Evolutionary conservation across 2,888 invertebrate genomes (phyloP), one percentile per base, ranked within the genome.

Genomic region (Shargacucullia verbasci): DNA sequence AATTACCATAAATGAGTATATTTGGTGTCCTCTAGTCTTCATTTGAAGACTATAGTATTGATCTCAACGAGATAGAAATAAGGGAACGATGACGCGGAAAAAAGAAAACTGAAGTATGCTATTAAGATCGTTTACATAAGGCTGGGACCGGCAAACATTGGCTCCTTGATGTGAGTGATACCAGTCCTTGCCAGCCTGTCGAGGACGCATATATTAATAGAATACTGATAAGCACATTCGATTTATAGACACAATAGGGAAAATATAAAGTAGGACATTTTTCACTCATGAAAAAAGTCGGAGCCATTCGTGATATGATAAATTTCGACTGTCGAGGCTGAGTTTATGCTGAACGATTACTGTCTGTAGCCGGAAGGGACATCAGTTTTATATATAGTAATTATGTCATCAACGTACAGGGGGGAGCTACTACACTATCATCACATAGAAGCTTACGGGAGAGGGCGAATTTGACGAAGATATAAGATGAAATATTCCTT

Each of bases 111-210:
- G 78, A 80, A 86, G 86, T 79, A 72, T 72, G 82, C 87, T 84
- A 83, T 82, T 82, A 84, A 80, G 78, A 75, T 77, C 83, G 83
- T 86, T 87, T 84, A 81, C 84, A 77, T 72, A 79, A 74, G 79
- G 8, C 64, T 64, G 64, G 73, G 71, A 59, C 70, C 66, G 70
- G 76, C 70, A 81, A 80, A 84, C 78, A 80, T 58, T 34, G 50
- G 61, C 58, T 56, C 54, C 73, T 73, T 64, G 54, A 56, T 65
- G 54, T 62, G 72, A 70, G 73, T 67, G 76, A 74, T 78, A 79
- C 65, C 57, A 49, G 54, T 53, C 47, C 47, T 70, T 43, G 58
- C 54, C 58, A 49, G 62, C 73, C 46, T 58, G 68, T 73, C 59
- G 73, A 70, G 70, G 57, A 66, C 71, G 67, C 63, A 73, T 78